Evolutionary conservation across 2,797 vertebrate species (phyloP), one percentile per base, ranked within the genome.

Genomic region (Spondyliosoma cantharus): DNA sequence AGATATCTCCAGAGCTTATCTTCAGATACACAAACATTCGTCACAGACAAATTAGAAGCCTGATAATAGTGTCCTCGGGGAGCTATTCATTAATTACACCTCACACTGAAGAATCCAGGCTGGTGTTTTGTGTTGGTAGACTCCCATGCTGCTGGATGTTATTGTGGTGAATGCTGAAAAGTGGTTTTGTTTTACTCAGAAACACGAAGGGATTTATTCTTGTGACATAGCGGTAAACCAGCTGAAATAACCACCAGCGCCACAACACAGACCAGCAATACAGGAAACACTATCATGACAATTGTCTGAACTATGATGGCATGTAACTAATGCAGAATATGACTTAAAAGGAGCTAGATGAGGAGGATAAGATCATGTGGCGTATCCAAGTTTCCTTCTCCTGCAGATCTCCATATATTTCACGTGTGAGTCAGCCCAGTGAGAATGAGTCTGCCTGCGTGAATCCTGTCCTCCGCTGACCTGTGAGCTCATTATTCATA

Each of bases 391-490:
- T 76, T 82, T 79, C 63, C 57, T 27, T 11, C 32, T 64, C n/a
- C n/a, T 73, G 52, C 9, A 69, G 71, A 68, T 73, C 49, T 60
- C 42, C 49, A 29, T 81, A 20, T 84, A 61, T 79, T 61, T 78
- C 76, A 79, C 59, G 70, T 22, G 70, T 88, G 86, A 90, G 83
- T 92, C 90, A 92, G 64, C 53, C 50, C 16, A 74, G 62, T 68
- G 24, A 78, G 76, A 81, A 74, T 27, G 27, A 80, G 54, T 57
- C 50, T 61, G 74, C 12, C 45, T 71, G 68, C 32, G 43, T 85
- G 54, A 64, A 59, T 82, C 83, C 49, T 89, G 84, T 90, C 83
- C 85, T 92, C 80, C 20, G 1, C 43, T 89, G 85, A 91, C 86
- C 87, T 22, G 37, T 87, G 83, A 89, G 85, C 81, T 88, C 46